Evolutionary conservation across 2,113 vertebrate genomes (phyloP), one percentile per base, ranked within the genome.

Genomic region (Macaca mulatta): DNA sequence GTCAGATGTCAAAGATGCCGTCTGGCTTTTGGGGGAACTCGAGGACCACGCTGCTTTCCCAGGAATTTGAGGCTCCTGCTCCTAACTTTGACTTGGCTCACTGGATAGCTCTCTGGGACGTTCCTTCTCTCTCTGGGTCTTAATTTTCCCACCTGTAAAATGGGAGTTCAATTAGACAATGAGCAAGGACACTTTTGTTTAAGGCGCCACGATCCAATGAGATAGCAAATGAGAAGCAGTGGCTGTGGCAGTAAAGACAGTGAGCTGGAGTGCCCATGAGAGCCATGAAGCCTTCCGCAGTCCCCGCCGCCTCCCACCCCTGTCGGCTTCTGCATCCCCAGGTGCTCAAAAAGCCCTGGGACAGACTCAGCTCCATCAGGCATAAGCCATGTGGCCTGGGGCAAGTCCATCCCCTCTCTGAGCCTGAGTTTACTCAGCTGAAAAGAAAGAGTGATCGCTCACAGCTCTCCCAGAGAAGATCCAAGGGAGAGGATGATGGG

Each of bases 81-180:
- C 80, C 69, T 55, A 11, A 64, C 27, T 78, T 55, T 88, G 43
- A 40, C 23, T 25, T 69, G 61, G 72, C n/a, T 89, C 69, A 22
- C 13, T 9, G 2, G 67, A 45, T n/a, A 17, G 72, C 5, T 75
- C 57, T 89, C 67, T 50, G 59, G 77, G 35, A 94, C 70, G 8
- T 45, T 78, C 14, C 67, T 35, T 80, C 61, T 48, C 17, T 35
- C 83, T 90, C 67, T 64, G 32, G 23, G 38, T 75, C 74, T 96
- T 90, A 50, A 55, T 91, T 91, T 85, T 82, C 50, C 90, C 79
- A 64, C 89, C 82, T 95, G 75, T 83, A 92, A 95, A 96, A 55
- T 72, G 88, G 81, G 50, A 89, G 20, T 83, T 93, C 32, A 5
- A 52, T 40, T 22, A 75, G 23, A 18, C 59, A 57, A 57, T 14